Evolutionary conservation across 2,113 vertebrate genomes (phyloP), one percentile per base, ranked within the genome.

Genomic region (Oophaga pumilio): DNA sequence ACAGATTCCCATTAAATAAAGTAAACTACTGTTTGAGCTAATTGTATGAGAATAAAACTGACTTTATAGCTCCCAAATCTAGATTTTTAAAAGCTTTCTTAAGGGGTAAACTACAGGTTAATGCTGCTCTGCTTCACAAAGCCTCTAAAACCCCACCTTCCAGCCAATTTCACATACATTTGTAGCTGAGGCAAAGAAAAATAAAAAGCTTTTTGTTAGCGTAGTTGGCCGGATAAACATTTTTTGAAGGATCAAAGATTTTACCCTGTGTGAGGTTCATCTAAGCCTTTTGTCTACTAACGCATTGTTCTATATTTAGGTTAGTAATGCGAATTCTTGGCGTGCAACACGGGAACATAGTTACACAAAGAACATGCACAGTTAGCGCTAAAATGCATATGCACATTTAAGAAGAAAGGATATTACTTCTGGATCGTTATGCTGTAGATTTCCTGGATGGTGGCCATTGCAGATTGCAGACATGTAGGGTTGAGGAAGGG

Each of bases 201-300:
- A 88, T 88, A 26, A 88, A 88, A 88, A 71, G 71, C 59, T 83
- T 88, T 88, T 88, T 84, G 87, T 88, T 88, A 28, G 28, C 8
- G 4, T 82, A 74, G 80, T 68, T 84, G 80, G 87, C 59, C 71
- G 43, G 87, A 88, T 84, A 74, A 88, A 88, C 87, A 88, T 88
- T 88, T 84, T 88, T 88, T 24, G 49, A 52, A 7, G 87, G 87
- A 82, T 88, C 69, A 88, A 66, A 88, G 81, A 33, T 88, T 83
- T 88, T 43, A 20, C 87, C 74, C 79, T 76, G 87, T 82, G 33
- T 88, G 87, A 52, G 80, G 73, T 33, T 88, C n/a, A 9, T 71
- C 59, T 52, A 84, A 76, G 71, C 57, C 33, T 68, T 88, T 77
- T 88, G 59, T 88, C 50, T 62, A 66, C 43, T 53, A 77, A 83